phyloP scores from a whole-genome alignment of 2,888 invertebrate genomes.

The Phorcus lineatus region DNA sequence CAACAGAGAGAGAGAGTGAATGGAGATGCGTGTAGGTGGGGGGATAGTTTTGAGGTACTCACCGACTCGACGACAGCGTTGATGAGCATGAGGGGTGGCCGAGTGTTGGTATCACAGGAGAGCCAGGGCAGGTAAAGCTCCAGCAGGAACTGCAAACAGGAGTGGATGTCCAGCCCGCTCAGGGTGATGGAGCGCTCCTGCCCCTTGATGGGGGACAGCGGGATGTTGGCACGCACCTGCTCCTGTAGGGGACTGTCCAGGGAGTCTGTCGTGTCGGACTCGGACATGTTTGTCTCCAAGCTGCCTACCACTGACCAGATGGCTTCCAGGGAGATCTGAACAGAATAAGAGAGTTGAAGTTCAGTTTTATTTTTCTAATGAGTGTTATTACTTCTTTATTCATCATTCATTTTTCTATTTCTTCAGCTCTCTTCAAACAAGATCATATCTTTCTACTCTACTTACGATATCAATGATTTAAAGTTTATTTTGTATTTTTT shows the following conservation, averaged over 20 bases:
- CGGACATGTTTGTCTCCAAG: constrained; percentile 58
- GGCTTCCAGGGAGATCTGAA: constrained; percentile 72
- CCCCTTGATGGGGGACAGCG: constrained; percentile 40
- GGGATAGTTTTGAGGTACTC: no score
- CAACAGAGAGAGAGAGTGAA: no score
- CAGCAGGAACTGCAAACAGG: constrained; percentile 92
- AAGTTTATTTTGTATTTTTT: no score
- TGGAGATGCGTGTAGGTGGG: no score
- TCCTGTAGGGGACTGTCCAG: constrained; percentile 55
- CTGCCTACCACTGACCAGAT: constrained; percentile 73
- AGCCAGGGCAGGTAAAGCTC: constrained; percentile 91
- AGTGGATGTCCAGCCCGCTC: constrained; percentile 87
- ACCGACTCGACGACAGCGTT: constrained; percentile 77
- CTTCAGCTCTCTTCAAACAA: no score
- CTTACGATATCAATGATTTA: no score
- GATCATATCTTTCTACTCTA: no score
- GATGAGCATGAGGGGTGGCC: constrained; percentile 74
- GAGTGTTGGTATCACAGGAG: constrained; percentile 76
- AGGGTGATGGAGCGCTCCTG: constrained; percentile 73
- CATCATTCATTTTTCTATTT: no score
- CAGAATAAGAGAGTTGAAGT: no score
- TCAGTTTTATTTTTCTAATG: no score
- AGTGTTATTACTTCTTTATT: no score
- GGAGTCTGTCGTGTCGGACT: constrained; percentile 66
- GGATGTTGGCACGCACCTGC: not conserved